A percentile compares a stretch with the other conserved stretches of the same genome.
Evolutionary conservation across 1,140 invertebrate genomes (phyloP).

Genomic region (Lordiphosa stackelbergi): DNA sequence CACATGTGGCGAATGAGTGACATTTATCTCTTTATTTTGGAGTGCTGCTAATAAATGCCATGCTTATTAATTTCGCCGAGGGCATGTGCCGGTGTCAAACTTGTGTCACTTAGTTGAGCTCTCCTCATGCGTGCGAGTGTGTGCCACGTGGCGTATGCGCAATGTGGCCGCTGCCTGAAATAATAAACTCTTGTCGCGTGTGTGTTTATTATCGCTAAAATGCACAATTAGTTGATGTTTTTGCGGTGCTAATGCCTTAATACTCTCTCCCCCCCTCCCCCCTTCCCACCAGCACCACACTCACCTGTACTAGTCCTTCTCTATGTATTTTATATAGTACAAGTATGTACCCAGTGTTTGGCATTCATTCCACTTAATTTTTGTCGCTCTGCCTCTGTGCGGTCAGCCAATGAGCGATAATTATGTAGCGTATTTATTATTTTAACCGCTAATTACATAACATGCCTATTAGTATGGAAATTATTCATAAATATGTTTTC

Average conservation of each 20-base stretch:
- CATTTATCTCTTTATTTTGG: constrained; percentile 71
- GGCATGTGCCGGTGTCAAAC: constrained; percentile 46
- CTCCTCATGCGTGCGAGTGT: constrained; percentile 5
- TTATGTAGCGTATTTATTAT: constrained; percentile 75
- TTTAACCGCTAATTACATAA: constrained; percentile 75
- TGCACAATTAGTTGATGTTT: constrained; percentile 76
- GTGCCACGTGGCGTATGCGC: constrained; percentile 38
- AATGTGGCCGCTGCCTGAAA: constrained; percentile 52
- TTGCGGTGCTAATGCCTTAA: constrained; percentile 73
- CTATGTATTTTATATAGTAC: constrained; percentile 20
- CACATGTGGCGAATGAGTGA: constrained; percentile 64
- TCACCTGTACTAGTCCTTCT: constrained; percentile 39
- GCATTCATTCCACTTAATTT: constrained; percentile 28
- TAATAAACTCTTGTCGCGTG: constrained; percentile 62
- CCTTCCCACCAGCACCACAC: constrained; percentile 3
- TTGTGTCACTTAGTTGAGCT: constrained; percentile 50
- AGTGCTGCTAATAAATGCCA: constrained; percentile 72
- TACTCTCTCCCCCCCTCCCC: constrained; percentile 26
- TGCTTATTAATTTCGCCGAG: constrained; percentile 61
- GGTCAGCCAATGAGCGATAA: constrained; percentile 68
- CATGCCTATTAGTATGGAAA: constrained; percentile 74
- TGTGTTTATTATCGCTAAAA: constrained; percentile 71
- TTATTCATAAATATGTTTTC: constrained; percentile 73
- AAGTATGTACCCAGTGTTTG: constrained; percentile 10
- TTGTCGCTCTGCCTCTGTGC: constrained; percentile 43